Conservation (phyloP, 2,113 vertebrate species). For the Triplophysa siluroides region DNA sequence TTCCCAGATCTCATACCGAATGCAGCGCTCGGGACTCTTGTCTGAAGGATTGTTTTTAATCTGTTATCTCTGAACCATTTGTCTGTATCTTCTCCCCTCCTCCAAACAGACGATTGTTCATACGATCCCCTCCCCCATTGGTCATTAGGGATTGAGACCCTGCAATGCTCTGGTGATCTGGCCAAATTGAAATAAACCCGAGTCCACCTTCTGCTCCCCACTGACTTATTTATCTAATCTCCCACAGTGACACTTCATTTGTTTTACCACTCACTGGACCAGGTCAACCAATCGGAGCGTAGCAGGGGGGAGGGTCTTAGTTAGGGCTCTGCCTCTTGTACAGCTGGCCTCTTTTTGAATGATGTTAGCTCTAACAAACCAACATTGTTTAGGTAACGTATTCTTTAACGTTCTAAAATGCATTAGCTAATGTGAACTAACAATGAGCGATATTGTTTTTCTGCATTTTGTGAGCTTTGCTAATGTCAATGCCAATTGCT, state of each 20-base stretch:
- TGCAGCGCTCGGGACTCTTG: neutral
- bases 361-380: neutral
- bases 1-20: neutral
- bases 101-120: constrained; percentile 27
- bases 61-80: constrained; percentile 24
- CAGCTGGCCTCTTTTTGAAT: constrained; percentile 14
- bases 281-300: constrained; percentile 65
- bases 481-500: too few relatives aligned
- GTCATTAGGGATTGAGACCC: constrained; percentile 73
- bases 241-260: constrained; percentile 72
- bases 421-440: too few relatives aligned
- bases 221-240: constrained; percentile 70
- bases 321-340: constrained; percentile 26
- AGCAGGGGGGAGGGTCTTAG: constrained; percentile 51
- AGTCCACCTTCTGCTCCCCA: constrained; percentile 66
- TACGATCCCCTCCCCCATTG: constrained; percentile 65
- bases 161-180: constrained; percentile 71
- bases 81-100: constrained; percentile 33
- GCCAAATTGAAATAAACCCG: constrained; percentile 78
- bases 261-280: constrained; percentile 64
- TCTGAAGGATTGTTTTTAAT: constrained; percentile 17
- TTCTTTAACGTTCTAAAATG: too few relatives aligned
- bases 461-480: too few relatives aligned
- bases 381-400: neutral
- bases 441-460: too few relatives aligned